Evolutionary conservation across 2,888 invertebrate species (phyloP).

Genomic region (Mythimna albipuncta): DNA sequence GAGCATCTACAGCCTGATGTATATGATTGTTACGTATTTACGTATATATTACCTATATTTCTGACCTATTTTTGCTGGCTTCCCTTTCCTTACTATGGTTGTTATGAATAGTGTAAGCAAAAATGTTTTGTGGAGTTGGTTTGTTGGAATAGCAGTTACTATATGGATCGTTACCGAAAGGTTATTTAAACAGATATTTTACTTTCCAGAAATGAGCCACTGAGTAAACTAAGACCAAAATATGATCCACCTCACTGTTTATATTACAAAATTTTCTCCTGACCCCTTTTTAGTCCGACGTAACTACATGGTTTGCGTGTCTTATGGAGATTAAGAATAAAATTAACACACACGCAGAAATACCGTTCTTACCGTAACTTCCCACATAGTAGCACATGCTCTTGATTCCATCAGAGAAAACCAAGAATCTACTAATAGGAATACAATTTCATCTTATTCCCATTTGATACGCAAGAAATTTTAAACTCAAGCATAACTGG

Average conservation of each 20-base stretch:
- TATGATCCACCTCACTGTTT: neutral
- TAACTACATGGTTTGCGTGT: constrained; percentile 36
- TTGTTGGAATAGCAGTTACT: constrained; percentile 7
- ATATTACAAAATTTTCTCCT: neutral
- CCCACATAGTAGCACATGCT: constrained; percentile 20
- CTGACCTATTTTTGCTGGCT: constrained; percentile 45
- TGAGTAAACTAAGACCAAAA: neutral
- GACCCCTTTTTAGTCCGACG: constrained; percentile 4
- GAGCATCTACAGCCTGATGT: constrained; percentile 13
- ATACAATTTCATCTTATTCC: constrained; percentile 57
- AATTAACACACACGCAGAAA: constrained; percentile 47
- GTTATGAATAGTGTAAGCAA: constrained; percentile 14
- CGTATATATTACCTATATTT: constrained; percentile 29
- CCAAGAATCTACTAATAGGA: constrained; percentile 50
- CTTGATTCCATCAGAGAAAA: constrained; percentile 11
- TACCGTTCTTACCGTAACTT: constrained; percentile 3
- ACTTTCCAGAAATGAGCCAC: neutral
- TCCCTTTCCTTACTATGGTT: constrained; percentile 10
- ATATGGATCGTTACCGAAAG: neutral
- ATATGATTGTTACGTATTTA: constrained; percentile 31
- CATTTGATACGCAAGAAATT: constrained; percentile 49
- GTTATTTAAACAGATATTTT: neutral
- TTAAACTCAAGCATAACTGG: constrained; percentile 43
- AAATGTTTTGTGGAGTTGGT: constrained; percentile 4
- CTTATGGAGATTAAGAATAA: constrained; percentile 35